A percentile compares a stretch with the other conserved stretches of the same genome.
phyloP scores from a whole-genome alignment of 2,113 vertebrate species.

The Sardina pilchardus region DNA sequence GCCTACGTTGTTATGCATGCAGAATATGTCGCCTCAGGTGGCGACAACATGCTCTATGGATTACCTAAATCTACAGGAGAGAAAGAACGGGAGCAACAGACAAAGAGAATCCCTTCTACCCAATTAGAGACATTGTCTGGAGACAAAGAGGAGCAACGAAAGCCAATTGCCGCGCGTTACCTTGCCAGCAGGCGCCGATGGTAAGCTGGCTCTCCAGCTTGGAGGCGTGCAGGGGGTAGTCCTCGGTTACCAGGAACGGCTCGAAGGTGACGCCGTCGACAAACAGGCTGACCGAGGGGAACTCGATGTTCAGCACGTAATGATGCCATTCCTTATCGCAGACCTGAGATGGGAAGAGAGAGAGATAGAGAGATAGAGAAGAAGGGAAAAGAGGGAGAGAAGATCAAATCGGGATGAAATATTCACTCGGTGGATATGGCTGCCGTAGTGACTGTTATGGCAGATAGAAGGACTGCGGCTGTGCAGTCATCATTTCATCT shows the following conservation, averaged over 20 bases:
- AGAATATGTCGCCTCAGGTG: not conserved
- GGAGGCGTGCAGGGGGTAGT: constrained; percentile 88
- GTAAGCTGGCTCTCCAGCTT: constrained; percentile 89
- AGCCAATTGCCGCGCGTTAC: constrained; percentile 61
- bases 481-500: not conserved
- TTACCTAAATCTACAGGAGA: constrained; percentile 3
- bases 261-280: constrained; percentile 88
- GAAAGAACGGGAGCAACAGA: not conserved
- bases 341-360: constrained; percentile 67
- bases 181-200: constrained; percentile 98
- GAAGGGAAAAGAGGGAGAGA: not conserved
- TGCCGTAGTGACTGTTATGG: not conserved
- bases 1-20: constrained; percentile 4
- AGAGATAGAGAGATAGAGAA: not conserved
- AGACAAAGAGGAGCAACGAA: not conserved
- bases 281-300: constrained; percentile 83
- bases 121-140: not conserved
- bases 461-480: not conserved
- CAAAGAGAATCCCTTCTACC: not conserved
- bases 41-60: constrained; percentile 10
- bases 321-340: constrained; percentile 99
- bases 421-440: not conserved
- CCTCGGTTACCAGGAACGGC: constrained; percentile 93
- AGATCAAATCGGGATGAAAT: not conserved
- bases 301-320: constrained; percentile 90